Evolutionary conservation across 2,888 invertebrate species (phyloP).

Genomic region (Lobophora halterata): DNA sequence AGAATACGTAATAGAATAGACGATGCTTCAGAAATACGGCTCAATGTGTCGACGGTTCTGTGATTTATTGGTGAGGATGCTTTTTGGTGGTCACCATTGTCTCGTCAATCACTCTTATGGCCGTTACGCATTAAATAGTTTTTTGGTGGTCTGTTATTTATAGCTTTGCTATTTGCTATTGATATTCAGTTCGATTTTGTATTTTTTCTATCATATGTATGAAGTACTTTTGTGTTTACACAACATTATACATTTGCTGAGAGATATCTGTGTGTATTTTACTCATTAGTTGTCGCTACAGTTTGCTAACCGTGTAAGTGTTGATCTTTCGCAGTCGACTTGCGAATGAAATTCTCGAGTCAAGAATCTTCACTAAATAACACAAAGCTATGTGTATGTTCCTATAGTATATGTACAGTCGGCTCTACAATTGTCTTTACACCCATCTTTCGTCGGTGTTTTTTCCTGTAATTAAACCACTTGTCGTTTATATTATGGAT

Average conservation of each 20-base stretch:
- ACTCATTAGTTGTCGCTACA: slow-evolving; percentile 11
- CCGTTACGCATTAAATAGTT: slow-evolving; percentile 23
- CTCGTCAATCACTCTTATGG: slow-evolving; percentile 35
- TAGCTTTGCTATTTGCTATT: slow-evolving; percentile 8
- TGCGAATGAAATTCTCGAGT: slow-evolving; percentile 19
- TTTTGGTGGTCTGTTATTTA: slow-evolving; percentile 16
- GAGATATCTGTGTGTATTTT: slow-evolving; percentile 14
- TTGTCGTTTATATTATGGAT: no score
- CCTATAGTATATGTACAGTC: no score
- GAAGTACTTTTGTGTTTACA: no score
- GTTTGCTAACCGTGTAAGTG: slow-evolving; percentile 17
- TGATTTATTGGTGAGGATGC: slow-evolving; percentile 43
- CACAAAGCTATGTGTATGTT: no score
- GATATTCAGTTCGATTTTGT: slow-evolving; percentile 1
- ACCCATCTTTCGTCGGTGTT: no score
- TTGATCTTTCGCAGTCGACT: slow-evolving; percentile 33
- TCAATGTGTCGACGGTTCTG: slow-evolving; percentile 14
- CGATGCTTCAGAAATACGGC: slow-evolving; percentile 25
- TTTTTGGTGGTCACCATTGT: slow-evolving; percentile 31
- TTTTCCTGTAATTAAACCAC: no score
- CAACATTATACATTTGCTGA: no score
- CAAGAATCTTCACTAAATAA: no score
- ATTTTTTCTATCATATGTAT: no score
- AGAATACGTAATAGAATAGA: slow-evolving; percentile 50
- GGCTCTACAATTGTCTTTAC: no score